A percentile compares a stretch with the other conserved stretches of the same genome.
Conservation (phyloP, 2,797 vertebrate genomes). For the Glyptemys insculpta region DNA sequence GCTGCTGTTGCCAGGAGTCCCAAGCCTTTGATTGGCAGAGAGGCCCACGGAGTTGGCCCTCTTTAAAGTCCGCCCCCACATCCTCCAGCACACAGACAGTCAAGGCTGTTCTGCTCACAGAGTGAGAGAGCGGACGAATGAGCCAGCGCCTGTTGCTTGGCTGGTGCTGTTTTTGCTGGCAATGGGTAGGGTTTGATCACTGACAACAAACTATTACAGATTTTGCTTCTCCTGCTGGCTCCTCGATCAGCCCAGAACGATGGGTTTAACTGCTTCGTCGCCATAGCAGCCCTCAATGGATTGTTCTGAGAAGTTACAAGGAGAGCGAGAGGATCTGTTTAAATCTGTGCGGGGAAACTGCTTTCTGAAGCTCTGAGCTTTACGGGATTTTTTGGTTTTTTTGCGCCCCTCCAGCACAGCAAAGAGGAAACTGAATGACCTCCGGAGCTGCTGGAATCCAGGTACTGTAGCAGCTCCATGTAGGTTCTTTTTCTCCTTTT, state of each 20-base stretch:
- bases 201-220: conserved; percentile 24
- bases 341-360: conserved; percentile 8
- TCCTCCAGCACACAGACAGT: conserved; percentile 48
- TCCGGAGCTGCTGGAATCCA: conserved; percentile 36
- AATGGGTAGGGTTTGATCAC: background rate
- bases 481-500: background rate
- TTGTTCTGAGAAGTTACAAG: background rate
- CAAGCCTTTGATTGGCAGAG: conserved; percentile 56
- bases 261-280: conserved; percentile 23
- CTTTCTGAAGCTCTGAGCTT: background rate
- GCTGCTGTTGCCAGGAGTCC: conserved; percentile 20
- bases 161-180: conserved; percentile 23
- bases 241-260: background rate
- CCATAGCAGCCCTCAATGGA: conserved; percentile 14
- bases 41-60: conserved; percentile 20
- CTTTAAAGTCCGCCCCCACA: conserved; percentile 48
- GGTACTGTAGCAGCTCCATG: conserved; percentile 12
- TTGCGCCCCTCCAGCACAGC: background rate
- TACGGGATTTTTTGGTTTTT: background rate
- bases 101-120: conserved; percentile 36
- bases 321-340: background rate
- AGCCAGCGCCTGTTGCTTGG: background rate
- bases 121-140: background rate
- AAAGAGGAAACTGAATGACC: conserved; percentile 53
- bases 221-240: background rate